A percentile compares a stretch with the other conserved stretches of the same genome.
These are phyloP conservation scores for Euzophera pinguis DNA, from an alignment of 2,888 invertebrate genomes.

Conservation along the genomic window DNA sequence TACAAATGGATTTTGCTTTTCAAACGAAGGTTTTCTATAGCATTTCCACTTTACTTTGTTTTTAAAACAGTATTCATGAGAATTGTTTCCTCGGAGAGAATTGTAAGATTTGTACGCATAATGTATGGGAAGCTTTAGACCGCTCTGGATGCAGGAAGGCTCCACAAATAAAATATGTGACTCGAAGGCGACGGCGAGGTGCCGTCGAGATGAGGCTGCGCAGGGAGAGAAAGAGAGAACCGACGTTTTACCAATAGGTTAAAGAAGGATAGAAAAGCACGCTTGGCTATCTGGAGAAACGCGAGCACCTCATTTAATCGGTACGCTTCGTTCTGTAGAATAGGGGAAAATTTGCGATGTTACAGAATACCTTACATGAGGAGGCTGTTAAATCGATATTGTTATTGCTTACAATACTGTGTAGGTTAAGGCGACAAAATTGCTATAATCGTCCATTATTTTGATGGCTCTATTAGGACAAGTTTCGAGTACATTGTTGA, in stretches of 20 bases:
- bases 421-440: background rate
- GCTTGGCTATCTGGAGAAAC: slow-evolving; percentile 76
- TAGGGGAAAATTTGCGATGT: slow-evolving; percentile 68
- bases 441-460: background rate
- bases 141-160: slow-evolving; percentile 74
- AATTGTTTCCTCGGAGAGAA: slow-evolving; percentile 14
- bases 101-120: slow-evolving; percentile 18
- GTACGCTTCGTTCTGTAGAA: slow-evolving; percentile 75
- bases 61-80: background rate
- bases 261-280: slow-evolving; percentile 42
- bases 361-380: slow-evolving; percentile 37
- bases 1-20: too few species aligned
- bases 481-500: background rate
- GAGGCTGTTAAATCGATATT: slow-evolving; percentile 13
- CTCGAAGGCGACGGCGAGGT: slow-evolving; percentile 77
- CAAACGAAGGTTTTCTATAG: too few species aligned
- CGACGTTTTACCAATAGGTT: slow-evolving; percentile 26
- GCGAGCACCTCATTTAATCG: slow-evolving; percentile 79
- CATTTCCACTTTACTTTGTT: background rate
- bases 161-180: slow-evolving; percentile 80
- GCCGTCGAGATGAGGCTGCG: slow-evolving; percentile 73
- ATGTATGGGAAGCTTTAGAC: slow-evolving; percentile 62
- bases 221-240: slow-evolving; percentile 51
- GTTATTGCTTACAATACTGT: slow-evolving; percentile 11
- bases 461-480: background rate